Percentiles rank a stretch among this genome's conserved stretches.
phyloP scores from a whole-genome alignment of 2,797 vertebrate genomes.

The Selene dorsalis region DNA sequence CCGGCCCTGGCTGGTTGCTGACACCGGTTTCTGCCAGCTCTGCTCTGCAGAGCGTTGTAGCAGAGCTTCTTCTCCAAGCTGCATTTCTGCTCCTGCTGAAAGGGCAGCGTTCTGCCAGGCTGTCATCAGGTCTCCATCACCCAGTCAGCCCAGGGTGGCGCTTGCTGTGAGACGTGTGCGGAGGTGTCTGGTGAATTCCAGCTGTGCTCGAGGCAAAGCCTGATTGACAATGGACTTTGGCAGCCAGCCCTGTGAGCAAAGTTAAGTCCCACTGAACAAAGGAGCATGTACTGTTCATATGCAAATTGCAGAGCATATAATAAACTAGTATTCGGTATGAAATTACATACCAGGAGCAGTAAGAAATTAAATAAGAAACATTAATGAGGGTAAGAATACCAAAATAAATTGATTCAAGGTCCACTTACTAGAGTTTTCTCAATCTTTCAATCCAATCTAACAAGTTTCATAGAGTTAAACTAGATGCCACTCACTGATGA shows the following conservation, averaged over 20 bases:
- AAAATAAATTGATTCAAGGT: neutral
- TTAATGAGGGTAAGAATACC: neutral
- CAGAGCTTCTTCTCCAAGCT: slow-evolving; percentile 5
- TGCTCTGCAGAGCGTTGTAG: neutral
- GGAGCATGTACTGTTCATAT: neutral
- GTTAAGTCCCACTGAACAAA: slow-evolving; percentile 16
- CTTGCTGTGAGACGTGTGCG: slow-evolving; percentile 71
- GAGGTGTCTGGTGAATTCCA: slow-evolving; percentile 85
- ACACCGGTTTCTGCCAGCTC: slow-evolving; percentile 6
- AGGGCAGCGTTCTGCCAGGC: slow-evolving; percentile 5
- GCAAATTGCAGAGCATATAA: neutral
- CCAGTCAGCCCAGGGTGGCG: slow-evolving; percentile 40
- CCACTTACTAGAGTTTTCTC: neutral
- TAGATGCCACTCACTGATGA: neutral
- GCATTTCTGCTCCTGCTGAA: slow-evolving; percentile 14
- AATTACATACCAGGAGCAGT: too few relatives aligned
- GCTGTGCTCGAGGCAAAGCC: slow-evolving; percentile 83
- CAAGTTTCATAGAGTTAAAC: neutral
- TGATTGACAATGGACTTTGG: slow-evolving; percentile 84
- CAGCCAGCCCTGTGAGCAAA: slow-evolving; percentile 86
- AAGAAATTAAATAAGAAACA: neutral
- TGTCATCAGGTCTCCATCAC: slow-evolving; percentile 1
- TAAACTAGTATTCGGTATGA: neutral
- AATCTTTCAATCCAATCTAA: neutral
- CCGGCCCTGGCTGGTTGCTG: slow-evolving; percentile 15